Evolutionary conservation across 2,888 invertebrate species (phyloP).

Genomic region (Biston betularia): DNA sequence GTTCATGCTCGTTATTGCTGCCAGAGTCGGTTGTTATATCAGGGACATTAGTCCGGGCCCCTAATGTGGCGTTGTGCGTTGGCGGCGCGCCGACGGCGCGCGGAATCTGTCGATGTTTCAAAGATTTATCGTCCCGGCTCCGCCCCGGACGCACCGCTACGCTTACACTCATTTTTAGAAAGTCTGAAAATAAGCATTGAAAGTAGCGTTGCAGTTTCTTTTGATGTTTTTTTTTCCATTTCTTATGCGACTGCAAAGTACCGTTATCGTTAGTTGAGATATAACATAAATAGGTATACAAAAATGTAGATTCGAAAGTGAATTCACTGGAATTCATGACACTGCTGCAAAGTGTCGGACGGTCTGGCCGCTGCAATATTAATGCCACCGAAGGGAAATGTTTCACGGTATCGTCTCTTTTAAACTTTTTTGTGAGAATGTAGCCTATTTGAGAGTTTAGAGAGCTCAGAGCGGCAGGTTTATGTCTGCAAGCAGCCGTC

Average conservation of each 20-base stretch:
- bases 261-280: too few species aligned
- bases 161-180: constrained; percentile 59
- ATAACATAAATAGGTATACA: constrained; percentile 19
- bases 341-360: constrained; percentile 45
- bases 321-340: constrained; percentile 54
- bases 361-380: constrained; percentile 50
- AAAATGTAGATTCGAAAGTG: constrained; percentile 45
- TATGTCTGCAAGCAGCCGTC: constrained; percentile 68
- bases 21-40: constrained; percentile 58
- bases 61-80: constrained; percentile 63
- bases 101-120: constrained; percentile 62
- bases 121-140: constrained; percentile 67
- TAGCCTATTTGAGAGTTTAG: constrained; percentile 57
- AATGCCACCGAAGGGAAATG: constrained; percentile 54
- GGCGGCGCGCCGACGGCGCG: constrained; percentile 61
- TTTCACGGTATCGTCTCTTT: constrained; percentile 49
- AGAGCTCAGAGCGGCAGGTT: constrained; percentile 61
- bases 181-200: constrained; percentile 47
- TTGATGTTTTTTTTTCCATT: constrained; percentile 61
- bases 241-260: constrained; percentile 50
- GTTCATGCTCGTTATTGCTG: constrained; percentile 48
- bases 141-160: constrained; percentile 53
- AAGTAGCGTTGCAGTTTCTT: too few species aligned
- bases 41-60: constrained; percentile 64
- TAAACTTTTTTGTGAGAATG: constrained; percentile 47